Evolutionary conservation across 2,888 invertebrate species (phyloP), one percentile per base, ranked within the genome.

Genomic region (Polymixis flavicincta): DNA sequence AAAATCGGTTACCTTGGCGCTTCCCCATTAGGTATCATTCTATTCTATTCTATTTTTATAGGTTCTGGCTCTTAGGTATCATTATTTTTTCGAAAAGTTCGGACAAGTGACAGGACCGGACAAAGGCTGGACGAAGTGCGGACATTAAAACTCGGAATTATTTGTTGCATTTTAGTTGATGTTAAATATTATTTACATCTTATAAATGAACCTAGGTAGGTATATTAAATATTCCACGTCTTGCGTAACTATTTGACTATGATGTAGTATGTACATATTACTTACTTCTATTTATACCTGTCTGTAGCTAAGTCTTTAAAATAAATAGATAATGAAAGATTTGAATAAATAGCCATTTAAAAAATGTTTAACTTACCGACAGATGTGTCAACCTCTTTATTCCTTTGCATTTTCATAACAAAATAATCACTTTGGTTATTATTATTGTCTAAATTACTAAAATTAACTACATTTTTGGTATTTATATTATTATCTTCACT

Each of bases 351-450:
- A 25, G 6, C 5, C 2, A 17, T 8, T 22, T 22, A 5, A 48
- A 72, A 25, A 63, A 19, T 11, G 14, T 17, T 9, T 17, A 25
- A 74, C 83, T 85, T 59, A 87, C 86, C 83, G 7, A 82, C 59
- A 52, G 85, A 74, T 13, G 75, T 59, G 64, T 76, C 82, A 57
- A 83, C 69, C 25, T 79, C 78, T 55, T 70, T 72, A 64, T 76
- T 76, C 54, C 50, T 68, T 42, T 65, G 55, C 37, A 79, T 70
- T 65, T 71, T 78, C 25, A 63, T 54, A 70, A 64, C 74, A 74
- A 76, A 71, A 83, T 85, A 68, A 82, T 87, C 88, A 91, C 91
- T 93, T 88, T 90, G 88, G 87, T 88, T 92, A 83, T 70, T 76
- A 67, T 77, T 85, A 61, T 11, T 68, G 55, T 75, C 57, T 78